Base-by-base conservation (phyloP, 2,888 invertebrate species). In the Archips xylosteana region DNA sequence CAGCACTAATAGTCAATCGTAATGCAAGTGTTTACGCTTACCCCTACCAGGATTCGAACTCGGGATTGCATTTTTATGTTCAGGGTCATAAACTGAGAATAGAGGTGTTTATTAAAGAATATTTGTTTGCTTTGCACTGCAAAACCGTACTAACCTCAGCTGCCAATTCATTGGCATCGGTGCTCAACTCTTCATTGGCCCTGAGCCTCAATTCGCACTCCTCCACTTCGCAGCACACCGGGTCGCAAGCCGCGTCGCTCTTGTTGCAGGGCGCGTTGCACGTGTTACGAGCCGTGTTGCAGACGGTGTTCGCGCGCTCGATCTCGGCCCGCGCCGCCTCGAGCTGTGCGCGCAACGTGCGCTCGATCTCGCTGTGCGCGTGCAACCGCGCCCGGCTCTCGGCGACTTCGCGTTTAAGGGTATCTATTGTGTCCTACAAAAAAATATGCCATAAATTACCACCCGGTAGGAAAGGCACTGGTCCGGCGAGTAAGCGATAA, bases 161-260 rank as follows among this genome's bases (percentile, higher is more conserved):
- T 62, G 94, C 94, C 76, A 94, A 83, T 81, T 94, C 94, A 75
- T 85, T 92, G 75, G 94, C 92, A 75, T 94, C 94, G 54, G 89
- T 90, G 83, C 94, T 94, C 78, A 94, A 80, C 81, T 94, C 94
- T 80, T 91, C 91, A 76, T 91, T 93, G 77, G 85, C 87, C 78
- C 80, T 87, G 79, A 87, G 85, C 85, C 83, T 90, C 80, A 83
- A 78, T 79, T 85, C 88, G 80, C 81, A 95, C 78, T 87, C 95
- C 84, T 83, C 92, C 71, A 82, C 83, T 71, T 91, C 92, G 76
- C 91, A 89, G 81, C 85, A 87, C 68, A 93, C 91, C 3, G 94
- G 94, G 81, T 94, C 94, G 81, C 94, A 94, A 23, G 93, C 92
- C 15, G 92, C 92, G 79, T 92, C 93, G 81, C 91, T 87, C 83